Evolutionary conservation across 2,113 vertebrate species (phyloP).

Genomic region (Carlito syrichta): DNA sequence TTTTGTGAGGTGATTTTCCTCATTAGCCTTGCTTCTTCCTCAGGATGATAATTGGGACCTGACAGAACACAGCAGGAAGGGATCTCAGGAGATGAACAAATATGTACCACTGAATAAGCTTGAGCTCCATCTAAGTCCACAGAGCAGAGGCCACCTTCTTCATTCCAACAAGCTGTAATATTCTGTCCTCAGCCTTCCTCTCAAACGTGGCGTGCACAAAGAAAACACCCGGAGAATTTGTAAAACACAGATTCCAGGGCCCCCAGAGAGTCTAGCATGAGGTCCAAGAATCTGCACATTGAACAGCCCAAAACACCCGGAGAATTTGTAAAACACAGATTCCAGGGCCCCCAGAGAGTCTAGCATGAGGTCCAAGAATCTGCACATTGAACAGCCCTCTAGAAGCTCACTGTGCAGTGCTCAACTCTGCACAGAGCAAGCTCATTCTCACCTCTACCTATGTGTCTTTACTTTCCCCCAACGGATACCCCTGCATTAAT

Average conservation of each 20-base stretch:
- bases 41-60: neutral
- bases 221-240: neutral
- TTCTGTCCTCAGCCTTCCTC: neutral
- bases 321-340: neutral
- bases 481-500: neutral
- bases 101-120: neutral
- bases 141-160: neutral
- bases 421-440: no score
- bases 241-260: neutral
- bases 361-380: neutral
- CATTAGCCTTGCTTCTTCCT: neutral
- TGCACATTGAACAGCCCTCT: neutral
- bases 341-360: neutral
- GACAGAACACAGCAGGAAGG: neutral
- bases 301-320: neutral
- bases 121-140: neutral
- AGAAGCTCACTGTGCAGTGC: neutral
- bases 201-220: no score
- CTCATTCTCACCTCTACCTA: neutral
- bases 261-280: no score
- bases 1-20: neutral
- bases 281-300: neutral
- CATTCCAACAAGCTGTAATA: neutral
- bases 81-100: neutral
- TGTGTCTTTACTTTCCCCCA: neutral